phyloP scores from a whole-genome alignment of 2,113 vertebrate genomes.

The Poeciliopsis occidentalis region DNA sequence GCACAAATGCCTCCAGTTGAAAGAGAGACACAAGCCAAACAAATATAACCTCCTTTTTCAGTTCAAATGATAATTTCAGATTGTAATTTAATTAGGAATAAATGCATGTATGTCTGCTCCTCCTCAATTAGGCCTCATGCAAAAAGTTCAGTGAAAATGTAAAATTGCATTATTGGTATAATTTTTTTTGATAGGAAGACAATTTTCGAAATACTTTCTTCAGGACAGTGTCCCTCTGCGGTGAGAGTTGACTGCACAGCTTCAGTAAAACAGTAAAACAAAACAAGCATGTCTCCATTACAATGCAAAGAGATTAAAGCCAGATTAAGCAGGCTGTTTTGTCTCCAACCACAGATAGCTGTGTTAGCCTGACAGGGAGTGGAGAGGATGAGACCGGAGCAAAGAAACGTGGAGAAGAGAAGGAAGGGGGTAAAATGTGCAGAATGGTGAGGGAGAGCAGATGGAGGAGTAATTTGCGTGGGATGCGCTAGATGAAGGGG shows the following conservation, averaged over 20 bases:
- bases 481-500: conserved; percentile 77
- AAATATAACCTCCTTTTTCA: conserved; percentile 9
- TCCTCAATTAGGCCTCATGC: conserved; percentile 59
- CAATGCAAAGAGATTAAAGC: conserved; percentile 81
- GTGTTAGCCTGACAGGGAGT: conserved; percentile 51
- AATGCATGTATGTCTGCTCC: conserved; percentile 3
- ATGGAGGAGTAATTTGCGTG: conserved; percentile 83
- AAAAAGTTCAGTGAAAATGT: conserved; percentile 64
- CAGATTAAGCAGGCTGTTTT: conserved; percentile 76
- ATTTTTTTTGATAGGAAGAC: conserved; percentile 77
- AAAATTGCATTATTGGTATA: conserved; percentile 72
- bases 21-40: conserved; percentile 3
- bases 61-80: conserved; percentile 16
- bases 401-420: conserved; percentile 31
- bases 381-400: conserved; percentile 42
- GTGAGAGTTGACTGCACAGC: conserved; percentile 56
- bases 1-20: conserved; percentile 29
- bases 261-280: conserved; percentile 82
- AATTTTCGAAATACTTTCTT: conserved; percentile 68
- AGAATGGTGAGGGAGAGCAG: conserved; percentile 69
- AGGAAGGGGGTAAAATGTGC: conserved; percentile 41
- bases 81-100: conserved; percentile 24
- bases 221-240: conserved; percentile 50
- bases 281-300: conserved; percentile 83
- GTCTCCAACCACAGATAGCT: conserved; percentile 70